Percentiles rank a stretch among this genome's conserved stretches.
These are phyloP conservation scores for Percina caprodes DNA, from an alignment of 2,113 vertebrate species.

Conservation along the genomic window DNA sequence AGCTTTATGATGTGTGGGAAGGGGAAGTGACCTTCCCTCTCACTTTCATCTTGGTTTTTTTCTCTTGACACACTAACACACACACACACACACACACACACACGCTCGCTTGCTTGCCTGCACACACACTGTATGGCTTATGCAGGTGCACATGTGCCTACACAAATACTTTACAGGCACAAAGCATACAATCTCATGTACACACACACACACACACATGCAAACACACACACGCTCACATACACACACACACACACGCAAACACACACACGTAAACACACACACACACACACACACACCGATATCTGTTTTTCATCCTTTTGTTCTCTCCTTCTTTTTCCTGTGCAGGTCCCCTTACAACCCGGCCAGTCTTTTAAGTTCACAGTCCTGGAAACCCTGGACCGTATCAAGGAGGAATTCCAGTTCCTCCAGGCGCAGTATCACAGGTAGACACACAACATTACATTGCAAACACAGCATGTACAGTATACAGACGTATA, in stretches of 20 bases:
- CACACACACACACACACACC: background rate
- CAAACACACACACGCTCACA: background rate
- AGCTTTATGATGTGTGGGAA: slow-evolving; percentile 78
- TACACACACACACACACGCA: background rate
- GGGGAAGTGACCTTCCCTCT: slow-evolving; percentile 76
- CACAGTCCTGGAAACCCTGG: slow-evolving; percentile 92
- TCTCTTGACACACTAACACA: slow-evolving; percentile 35
- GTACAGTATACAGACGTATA: background rate
- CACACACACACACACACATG: background rate
- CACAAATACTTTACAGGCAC: slow-evolving; percentile 8
- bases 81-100: background rate
- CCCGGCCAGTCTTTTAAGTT: slow-evolving; percentile 94
- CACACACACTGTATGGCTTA: background rate
- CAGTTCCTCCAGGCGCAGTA: slow-evolving; percentile 95
- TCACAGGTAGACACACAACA: slow-evolving; percentile 85
- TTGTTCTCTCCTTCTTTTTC: slow-evolving; percentile 15
- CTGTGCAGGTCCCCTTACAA: slow-evolving; percentile 86
- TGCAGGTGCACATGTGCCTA: slow-evolving; percentile 1
- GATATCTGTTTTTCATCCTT: slow-evolving; percentile 23
- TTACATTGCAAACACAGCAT: background rate
- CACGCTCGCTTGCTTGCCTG: background rate
- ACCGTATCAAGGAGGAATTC: slow-evolving; percentile 94
- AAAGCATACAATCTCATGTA: background rate
- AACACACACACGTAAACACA: background rate
- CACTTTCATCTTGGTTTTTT: slow-evolving; percentile 74